A percentile compares a stretch with the other conserved stretches of the same genome.
These are phyloP conservation scores for Zonitis immaculata DNA, from an alignment of 2,888 invertebrate species.

Conservation along the genomic window DNA sequence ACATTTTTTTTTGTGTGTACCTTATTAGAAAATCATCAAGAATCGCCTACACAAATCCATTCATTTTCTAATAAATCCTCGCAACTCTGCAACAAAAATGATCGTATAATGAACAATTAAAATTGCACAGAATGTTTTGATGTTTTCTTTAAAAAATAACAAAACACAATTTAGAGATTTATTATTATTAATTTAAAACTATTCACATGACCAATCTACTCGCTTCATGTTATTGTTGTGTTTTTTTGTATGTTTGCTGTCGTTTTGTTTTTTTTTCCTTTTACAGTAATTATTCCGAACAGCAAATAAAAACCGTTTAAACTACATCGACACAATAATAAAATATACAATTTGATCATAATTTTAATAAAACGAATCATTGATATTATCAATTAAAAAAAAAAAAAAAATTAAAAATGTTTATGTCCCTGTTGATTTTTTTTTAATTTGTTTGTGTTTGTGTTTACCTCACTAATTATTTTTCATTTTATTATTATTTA, in stretches of 20 bases:
- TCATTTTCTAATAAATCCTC: background rate
- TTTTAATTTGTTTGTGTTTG: constrained; percentile 16
- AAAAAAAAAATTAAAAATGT: too few species aligned
- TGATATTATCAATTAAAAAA: background rate
- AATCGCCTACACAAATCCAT: background rate
- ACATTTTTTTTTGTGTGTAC: background rate
- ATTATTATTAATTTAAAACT: background rate
- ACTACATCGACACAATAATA: background rate
- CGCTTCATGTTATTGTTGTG: background rate
- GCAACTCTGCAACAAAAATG: background rate
- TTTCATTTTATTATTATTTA: too few species aligned
- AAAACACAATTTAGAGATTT: background rate
- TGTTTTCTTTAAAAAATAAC: background rate
- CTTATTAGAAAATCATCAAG: background rate
- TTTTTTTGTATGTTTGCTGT: background rate
- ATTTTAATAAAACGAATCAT: background rate
- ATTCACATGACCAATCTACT: background rate
- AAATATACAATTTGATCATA: background rate
- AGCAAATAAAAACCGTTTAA: background rate
- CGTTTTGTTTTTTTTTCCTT: background rate
- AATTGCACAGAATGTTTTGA: too few species aligned
- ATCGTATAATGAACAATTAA: background rate
- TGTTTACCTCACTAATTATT: constrained; percentile 35
- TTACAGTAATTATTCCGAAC: background rate
- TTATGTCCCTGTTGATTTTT: background rate